phyloP scores from a whole-genome alignment of 37 sponge, comb jelly and placozoan genomes.

The Beroe ovata region DNA sequence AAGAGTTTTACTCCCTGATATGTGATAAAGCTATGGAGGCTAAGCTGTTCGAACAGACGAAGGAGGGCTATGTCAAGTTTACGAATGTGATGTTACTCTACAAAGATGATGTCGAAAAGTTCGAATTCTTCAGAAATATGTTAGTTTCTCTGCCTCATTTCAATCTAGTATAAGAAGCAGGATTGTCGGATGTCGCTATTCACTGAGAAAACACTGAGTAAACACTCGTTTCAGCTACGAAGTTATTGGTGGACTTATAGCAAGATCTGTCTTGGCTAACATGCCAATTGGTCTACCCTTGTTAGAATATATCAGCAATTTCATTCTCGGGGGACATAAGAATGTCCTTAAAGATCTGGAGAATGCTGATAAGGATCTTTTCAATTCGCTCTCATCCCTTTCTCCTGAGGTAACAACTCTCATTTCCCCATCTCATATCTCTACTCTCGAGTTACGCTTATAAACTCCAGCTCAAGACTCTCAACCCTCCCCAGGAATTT shows the following conservation, averaged over 20 bases:
- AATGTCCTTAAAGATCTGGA: constrained; percentile 1
- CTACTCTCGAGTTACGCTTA: no score
- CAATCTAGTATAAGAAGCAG: no score
- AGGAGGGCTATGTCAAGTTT: neutral
- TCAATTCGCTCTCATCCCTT: neutral
- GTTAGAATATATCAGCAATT: neutral
- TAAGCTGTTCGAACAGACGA: neutral
- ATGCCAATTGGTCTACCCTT: neutral
- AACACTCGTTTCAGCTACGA: constrained; percentile 8
- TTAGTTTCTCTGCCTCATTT: no score
- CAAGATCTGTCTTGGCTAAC: neutral
- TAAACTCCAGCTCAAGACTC: no score
- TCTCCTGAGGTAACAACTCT: constrained; percentile 1
- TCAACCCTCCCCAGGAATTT: constrained; percentile 36
- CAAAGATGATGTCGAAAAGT: neutral
- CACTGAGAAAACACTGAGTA: no score
- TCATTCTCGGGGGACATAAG: neutral
- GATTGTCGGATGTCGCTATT: no score
- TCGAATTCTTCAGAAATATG: neutral
- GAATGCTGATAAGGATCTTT: neutral
- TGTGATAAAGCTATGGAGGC: neutral
- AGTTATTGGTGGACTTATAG: neutral
- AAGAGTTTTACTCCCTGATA: constrained; percentile 32
- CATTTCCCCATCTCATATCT: no score
- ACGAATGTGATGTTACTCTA: neutral